Conservation (phyloP, 2,113 vertebrate species). For the Dicentrarchus labrax region DNA sequence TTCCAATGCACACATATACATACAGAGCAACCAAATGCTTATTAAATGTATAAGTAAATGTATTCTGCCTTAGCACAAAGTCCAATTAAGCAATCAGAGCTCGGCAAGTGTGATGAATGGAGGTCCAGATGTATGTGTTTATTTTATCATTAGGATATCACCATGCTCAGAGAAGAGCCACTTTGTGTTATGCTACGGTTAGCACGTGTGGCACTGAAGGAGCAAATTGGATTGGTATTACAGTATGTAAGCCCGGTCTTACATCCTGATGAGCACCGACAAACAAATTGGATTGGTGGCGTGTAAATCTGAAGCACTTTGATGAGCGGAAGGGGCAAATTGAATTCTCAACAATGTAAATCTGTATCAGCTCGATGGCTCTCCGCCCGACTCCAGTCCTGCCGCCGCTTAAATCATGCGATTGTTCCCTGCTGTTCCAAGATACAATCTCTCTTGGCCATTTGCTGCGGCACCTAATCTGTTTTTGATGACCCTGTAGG, state of each 20-base stretch:
- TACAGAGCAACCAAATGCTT: constrained; percentile 13
- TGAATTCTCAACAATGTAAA: constrained; percentile 92
- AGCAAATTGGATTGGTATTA: constrained; percentile 91
- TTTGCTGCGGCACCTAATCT: constrained; percentile 84
- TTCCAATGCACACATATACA: constrained; percentile 11
- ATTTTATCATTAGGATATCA: constrained; percentile 75
- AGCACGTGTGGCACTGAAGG: constrained; percentile 83
- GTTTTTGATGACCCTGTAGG: constrained; percentile 86
- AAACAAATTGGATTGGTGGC: constrained; percentile 92
- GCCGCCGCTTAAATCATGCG: constrained; percentile 85
- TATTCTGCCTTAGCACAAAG: constrained; percentile 49
- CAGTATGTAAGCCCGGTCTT: constrained; percentile 66
- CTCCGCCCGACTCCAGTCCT: constrained; percentile 31
- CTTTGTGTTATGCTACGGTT: constrained; percentile 72
- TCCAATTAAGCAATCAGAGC: constrained; percentile 58
- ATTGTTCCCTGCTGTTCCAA: constrained; percentile 85
- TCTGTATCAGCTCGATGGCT: constrained; percentile 87
- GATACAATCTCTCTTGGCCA: constrained; percentile 83
- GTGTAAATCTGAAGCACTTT: constrained; percentile 79
- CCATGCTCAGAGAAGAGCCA: constrained; percentile 35
- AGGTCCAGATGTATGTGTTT: constrained; percentile 61
- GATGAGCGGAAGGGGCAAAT: constrained; percentile 88
- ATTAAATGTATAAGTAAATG: constrained; percentile 20
- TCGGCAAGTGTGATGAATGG: constrained; percentile 58
- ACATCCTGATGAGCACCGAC: constrained; percentile 75